Evolutionary conservation across 2,113 vertebrate species (phyloP), one percentile per base, ranked within the genome.

Genomic region (Lamprologus tigripictilis): DNA sequence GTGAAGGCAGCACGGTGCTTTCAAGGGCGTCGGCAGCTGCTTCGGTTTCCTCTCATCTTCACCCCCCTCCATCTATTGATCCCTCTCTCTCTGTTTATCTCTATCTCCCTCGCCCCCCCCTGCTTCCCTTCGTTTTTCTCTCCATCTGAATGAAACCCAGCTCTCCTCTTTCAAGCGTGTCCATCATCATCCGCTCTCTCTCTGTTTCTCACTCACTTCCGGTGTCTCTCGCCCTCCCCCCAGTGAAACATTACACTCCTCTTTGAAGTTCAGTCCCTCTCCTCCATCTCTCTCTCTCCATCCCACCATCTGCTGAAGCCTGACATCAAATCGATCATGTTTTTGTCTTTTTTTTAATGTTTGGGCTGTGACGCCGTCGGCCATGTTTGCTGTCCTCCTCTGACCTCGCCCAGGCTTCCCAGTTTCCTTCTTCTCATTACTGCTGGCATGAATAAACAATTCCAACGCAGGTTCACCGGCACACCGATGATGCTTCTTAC

Each of bases 21-120:
- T 92, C 90, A 91, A 84, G 87, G 91, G 68, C 82, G 42, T 76
- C 91, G 85, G 85, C 88, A 84, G 85, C 89, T 21, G 63, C 73
- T 49, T 80, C 82, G 81, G 82, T 78, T 89, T 85, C 82, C 82
- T 85, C 66, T 90, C 81, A 31, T 80, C 76, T 84, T 37, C 81
- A 31, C 83, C 86, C 80, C 79, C 26, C 33, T 45, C 55, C 17
- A 17, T 71, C 55, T 8, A 80, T 89, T 55, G 54, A 82, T 82
- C 82, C 19, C 49, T 81, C 42, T 76, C 82, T n/a, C 26, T 82
- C 49, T 35, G n/a, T 76, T 37, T 9, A 23, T 53, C 37, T 4
- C 42, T 63, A 17, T 76, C 71, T 76, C 23, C 3, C 71, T 76
- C 71, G 6, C 71, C 71, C 23, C 19, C 71, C 9, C 21, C 68